Percentiles rank a stretch among this genome's conserved stretches.
Evolutionary conservation across 1,140 invertebrate species (phyloP).

Genomic region (Drosophila rufa): DNA sequence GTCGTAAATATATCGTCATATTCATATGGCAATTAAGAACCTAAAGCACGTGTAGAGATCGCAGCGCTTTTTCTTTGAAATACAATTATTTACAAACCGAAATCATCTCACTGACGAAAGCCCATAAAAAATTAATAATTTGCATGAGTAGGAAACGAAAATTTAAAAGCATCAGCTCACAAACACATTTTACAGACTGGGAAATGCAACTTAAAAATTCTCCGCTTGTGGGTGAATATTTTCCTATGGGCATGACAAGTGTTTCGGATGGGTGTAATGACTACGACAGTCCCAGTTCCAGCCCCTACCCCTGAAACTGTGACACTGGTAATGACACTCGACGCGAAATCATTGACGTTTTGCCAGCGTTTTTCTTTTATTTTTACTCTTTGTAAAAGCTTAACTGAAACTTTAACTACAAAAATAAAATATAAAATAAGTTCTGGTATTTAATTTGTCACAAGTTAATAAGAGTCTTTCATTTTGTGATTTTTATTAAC

Average conservation of each 20-base stretch:
- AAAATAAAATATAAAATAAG: too few relatives aligned
- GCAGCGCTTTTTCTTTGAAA: constrained; percentile 1
- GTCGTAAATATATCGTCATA: constrained; percentile 17
- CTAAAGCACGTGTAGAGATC: constrained; percentile 18
- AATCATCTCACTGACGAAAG: constrained; percentile 8
- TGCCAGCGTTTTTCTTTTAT: constrained; percentile 21
- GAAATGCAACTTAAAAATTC: constrained; percentile 8
- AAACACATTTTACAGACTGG: not conserved
- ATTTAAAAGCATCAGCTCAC: constrained; percentile 28
- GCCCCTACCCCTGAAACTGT: constrained; percentile 4
- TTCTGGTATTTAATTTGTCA: too few relatives aligned
- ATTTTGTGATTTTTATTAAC: too few relatives aligned
- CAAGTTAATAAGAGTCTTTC: too few relatives aligned
- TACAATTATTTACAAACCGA: constrained; percentile 6
- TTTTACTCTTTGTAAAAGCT: not conserved
- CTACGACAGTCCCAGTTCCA: constrained; percentile 3
- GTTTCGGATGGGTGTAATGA: not conserved
- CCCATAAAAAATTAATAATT: constrained; percentile 27
- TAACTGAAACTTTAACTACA: not conserved
- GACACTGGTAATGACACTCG: constrained; percentile 32
- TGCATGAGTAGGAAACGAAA: constrained; percentile 25
- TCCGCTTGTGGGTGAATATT: constrained; percentile 15
- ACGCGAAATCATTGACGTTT: constrained; percentile 30
- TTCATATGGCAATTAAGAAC: constrained; percentile 11
- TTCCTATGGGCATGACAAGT: constrained; percentile 18